A percentile compares a stretch with the other conserved stretches of the same genome.
Conservation (phyloP, 2,888 invertebrate species). For the Lasioglossum villosulum region DNA sequence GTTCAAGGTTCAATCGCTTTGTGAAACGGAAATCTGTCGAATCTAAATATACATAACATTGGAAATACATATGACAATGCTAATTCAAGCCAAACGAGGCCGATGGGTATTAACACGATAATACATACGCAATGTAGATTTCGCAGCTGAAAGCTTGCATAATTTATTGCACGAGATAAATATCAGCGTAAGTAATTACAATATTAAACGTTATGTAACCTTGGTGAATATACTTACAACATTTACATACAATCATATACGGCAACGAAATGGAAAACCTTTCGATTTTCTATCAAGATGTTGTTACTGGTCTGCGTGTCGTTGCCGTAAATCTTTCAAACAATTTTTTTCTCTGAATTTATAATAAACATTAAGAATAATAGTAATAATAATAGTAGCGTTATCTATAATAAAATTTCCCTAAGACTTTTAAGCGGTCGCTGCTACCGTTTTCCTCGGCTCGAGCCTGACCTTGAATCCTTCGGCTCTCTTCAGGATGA, state of each 20-base stretch:
- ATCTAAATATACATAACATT: background rate
- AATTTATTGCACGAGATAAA: conserved; percentile 81
- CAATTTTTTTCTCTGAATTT: background rate
- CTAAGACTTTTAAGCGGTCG: conserved; percentile 58
- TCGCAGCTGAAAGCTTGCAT: conserved; percentile 66
- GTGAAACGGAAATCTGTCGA: background rate
- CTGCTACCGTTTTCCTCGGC: conserved; percentile 75
- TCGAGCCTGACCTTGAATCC: conserved; percentile 87
- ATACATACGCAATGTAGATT: conserved; percentile 31
- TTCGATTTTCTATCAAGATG: background rate
- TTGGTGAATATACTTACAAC: conserved; percentile 54
- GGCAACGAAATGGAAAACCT: background rate
- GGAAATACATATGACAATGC: too few relatives aligned
- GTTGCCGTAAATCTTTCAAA: background rate
- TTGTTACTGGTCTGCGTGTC: background rate
- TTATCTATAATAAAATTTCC: background rate
- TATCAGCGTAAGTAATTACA: conserved; percentile 70
- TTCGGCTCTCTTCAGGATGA: conserved; percentile 90
- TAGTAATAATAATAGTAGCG: background rate
- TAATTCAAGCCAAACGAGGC: background rate
- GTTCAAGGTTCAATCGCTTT: background rate
- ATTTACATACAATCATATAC: conserved; percentile 52
- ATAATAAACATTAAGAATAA: background rate
- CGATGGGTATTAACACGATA: background rate
- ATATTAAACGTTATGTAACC: conserved; percentile 44